Evolutionary conservation across 2,888 invertebrate genomes (phyloP), one percentile per base, ranked within the genome.

Genomic region (Gonocerus acuteangulatus): DNA sequence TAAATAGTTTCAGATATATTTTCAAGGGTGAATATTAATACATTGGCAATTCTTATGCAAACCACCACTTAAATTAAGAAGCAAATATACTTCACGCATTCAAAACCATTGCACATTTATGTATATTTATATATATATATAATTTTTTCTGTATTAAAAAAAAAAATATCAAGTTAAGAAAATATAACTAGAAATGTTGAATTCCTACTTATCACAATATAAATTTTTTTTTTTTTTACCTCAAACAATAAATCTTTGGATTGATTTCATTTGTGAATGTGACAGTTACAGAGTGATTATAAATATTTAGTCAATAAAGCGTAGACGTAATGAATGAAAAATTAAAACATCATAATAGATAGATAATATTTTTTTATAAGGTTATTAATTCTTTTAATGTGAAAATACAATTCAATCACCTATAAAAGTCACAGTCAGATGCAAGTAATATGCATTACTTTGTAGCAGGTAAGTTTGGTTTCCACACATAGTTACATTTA

Each of bases 191-290:
- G 22, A 39, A 34, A 15, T 42, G 54, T 42, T 54, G 54, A 54
- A 51, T 39, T 54, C 16, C 54, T 54, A 54, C 23, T 2, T 54
- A 54, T 54, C 54, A 54, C 54, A 54, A 39, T 54, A 22, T n/a
- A n/a, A n/a, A n/a, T n/a, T n/a, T n/a, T n/a, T n/a, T 54, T 42
- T 34, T 54, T 39, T 54, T 54, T 42, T 54, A 54, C 42, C 15
- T 39, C 36, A 54, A 54, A 54, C 42, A 54, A 51, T 51, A 36
- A 27, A 54, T 42, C 54, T 54, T 54, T 54, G 54, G 54, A 54
- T 54, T 11, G 2, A 11, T 54, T 39, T 34, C 18, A 21, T 21
- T 22, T 39, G 16, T 16, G 39, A 21, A 19, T 54, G 23, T 16
- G 54, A 54, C 42, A 42, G 15, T 54, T 39, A 54, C 23, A 42